A percentile compares a stretch with the other conserved stretches of the same genome.
Conservation (phyloP, 1,140 invertebrate species). For the Caenorhabditis brenneri region DNA sequence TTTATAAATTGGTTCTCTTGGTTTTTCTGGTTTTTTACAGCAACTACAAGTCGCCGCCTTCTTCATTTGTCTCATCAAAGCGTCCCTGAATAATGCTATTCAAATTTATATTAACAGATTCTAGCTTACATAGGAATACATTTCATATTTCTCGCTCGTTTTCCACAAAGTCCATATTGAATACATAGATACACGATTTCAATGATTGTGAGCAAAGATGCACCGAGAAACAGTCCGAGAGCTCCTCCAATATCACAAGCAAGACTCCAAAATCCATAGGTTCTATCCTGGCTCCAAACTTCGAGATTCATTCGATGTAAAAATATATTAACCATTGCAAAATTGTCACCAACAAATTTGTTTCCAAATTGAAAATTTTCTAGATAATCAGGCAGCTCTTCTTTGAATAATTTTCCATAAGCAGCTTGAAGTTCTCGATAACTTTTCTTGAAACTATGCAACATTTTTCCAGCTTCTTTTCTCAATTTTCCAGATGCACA, state of each 20-base stretch:
- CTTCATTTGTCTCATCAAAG: neutral
- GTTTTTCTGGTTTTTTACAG: neutral
- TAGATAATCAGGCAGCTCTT: slow-evolving; percentile 69
- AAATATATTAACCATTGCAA: slow-evolving; percentile 70
- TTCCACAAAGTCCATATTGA: slow-evolving; percentile 45
- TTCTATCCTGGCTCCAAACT: slow-evolving; percentile 66
- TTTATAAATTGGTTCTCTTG: slow-evolving; percentile 1
- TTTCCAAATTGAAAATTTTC: slow-evolving; percentile 62
- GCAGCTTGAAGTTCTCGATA: slow-evolving; percentile 55
- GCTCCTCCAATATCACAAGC: slow-evolving; percentile 69
- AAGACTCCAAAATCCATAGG: slow-evolving; percentile 69
- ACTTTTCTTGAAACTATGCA: slow-evolving; percentile 64
- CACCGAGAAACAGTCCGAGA: slow-evolving; percentile 67
- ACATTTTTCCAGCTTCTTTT: slow-evolving; percentile 62
- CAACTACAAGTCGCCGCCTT: neutral
- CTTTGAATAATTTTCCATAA: slow-evolving; percentile 62
- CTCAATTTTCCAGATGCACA: slow-evolving; percentile 65
- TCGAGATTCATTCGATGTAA: slow-evolving; percentile 71
- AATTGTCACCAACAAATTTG: slow-evolving; percentile 64
- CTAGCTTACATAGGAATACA: slow-evolving; percentile 11
- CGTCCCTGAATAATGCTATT: neutral
- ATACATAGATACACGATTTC: slow-evolving; percentile 65
- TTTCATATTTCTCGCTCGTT: slow-evolving; percentile 36
- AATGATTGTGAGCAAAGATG: slow-evolving; percentile 66
- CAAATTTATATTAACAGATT: too few relatives aligned